Percentiles rank a stretch among this genome's conserved stretches.
These are phyloP conservation scores for Nephrocerus scutellatus DNA, from an alignment of 2,888 invertebrate genomes.

Conservation along the genomic window DNA sequence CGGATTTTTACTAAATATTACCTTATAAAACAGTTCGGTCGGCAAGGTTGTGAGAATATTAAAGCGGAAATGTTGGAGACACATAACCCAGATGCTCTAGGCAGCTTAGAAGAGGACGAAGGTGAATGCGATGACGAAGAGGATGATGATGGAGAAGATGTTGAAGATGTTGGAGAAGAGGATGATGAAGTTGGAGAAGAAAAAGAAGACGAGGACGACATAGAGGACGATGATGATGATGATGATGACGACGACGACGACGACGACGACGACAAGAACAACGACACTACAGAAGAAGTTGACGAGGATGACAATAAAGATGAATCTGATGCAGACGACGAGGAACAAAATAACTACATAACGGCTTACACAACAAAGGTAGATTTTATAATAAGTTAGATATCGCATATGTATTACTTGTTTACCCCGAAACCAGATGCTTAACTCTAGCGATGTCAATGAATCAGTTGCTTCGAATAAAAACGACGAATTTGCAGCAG, in stretches of 20 bases:
- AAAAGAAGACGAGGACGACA: constrained; percentile 51
- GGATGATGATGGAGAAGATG: constrained; percentile 34
- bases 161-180: constrained; percentile 20
- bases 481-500: constrained; percentile 23
- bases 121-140: constrained; percentile 54
- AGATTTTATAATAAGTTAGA: background rate
- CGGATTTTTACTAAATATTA: constrained; percentile 1
- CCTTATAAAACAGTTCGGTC: constrained; percentile 48
- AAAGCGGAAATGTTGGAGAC: constrained; percentile 44
- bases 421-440: constrained; percentile 20
- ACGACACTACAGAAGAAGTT: constrained; percentile 54
- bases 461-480: constrained; percentile 22
- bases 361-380: constrained; percentile 26
- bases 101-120: constrained; percentile 57
- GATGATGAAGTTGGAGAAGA: constrained; percentile 48
- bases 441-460: constrained; percentile 31
- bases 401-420: background rate
- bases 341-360: constrained; percentile 31
- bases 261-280: constrained; percentile 17
- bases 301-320: constrained; percentile 53
- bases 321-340: constrained; percentile 30
- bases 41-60: constrained; percentile 47
- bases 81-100: constrained; percentile 51
- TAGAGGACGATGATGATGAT: constrained; percentile 50
- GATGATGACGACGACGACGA: constrained; percentile 18